Base-by-base conservation (phyloP, 2,888 invertebrate genomes). In the Agrotis puta region DNA sequence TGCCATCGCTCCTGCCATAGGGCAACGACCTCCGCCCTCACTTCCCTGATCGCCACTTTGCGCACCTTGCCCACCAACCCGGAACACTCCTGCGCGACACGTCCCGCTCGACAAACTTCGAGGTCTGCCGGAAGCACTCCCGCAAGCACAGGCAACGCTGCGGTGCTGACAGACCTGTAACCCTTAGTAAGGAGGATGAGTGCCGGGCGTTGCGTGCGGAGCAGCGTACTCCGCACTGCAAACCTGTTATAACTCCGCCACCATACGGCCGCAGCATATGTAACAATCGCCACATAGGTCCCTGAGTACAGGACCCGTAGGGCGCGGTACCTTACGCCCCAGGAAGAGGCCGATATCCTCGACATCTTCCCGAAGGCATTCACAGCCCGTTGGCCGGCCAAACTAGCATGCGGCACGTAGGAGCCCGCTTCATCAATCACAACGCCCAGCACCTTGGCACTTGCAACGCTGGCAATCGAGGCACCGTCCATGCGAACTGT, bases 301-400 rank as follows among this genome's bases (percentile, higher is more conserved):
- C 77, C 53, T 64, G 67, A 1, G 0, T 18, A 2, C 45, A 66
- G 56, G 39, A 64, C n/a, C 3, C 20, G 43, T 11, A 87, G 81
- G 2, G 78, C 82, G 0, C 62, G 53, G 27, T 82, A 87, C 18
- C 72, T 27, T 0, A 87, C 13, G 0, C 87, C 85, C 83, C 86
- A 87, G 3, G 81, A 61, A 9, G 87, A 79, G 0, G 87, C 79
- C 9, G 85, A 88, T 3, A 84, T 75, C 0, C 85, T 69, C 33
- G 86, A 76, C 70, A 88, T 70, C 61, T 83, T 83, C 20, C 83
- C 83, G 67, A 84, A 84, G 65, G 70, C 74, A 3, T 56, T 73
- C n/a, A 66, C 70, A 11, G 82, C 84, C 11, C 66, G 59, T 0
- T 81, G 70, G 13, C 86, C 81, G 24, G 76, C 70, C 1, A n/a